Evolutionary conservation across 2,797 vertebrate species (phyloP), one percentile per base, ranked within the genome.

Genomic region (Menidia menidia): DNA sequence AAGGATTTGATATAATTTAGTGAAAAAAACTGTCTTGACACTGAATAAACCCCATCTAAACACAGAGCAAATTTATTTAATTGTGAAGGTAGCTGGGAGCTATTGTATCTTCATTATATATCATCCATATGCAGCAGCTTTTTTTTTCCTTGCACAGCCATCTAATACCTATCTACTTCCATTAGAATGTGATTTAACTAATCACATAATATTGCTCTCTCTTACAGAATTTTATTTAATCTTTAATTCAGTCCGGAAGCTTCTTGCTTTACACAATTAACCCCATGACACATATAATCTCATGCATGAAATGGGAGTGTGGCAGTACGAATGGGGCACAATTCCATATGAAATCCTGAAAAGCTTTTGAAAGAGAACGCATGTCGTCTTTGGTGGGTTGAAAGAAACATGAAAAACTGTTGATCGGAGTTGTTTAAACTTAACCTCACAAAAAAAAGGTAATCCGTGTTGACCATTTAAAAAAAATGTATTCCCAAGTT

Each of bases 181-280:
- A 72, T 76, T 77, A 66, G 76, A 83, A 82, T 64, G 57, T 52
- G 54, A 60, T 68, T 61, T 58, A 68, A 42, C 54, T 75, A 77
- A 81, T 73, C 59, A 61, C 58, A 75, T 77, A 75, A 61, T 51
- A 35, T 39, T 16, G 2, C n/a, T 41, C 50, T 71, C 61, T 41
- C 48, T 82, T 64, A 60, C 74, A 75, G 11, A 44, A 56, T 62
- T 64, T 19, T 1, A 54, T 79, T 72, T 48, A 52, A 79, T 75
- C 51, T 81, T 73, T 72, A 57, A 73, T 80, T 80, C 68, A 68
- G 80, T 77, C 52, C 66, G 62, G 43, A 71, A 66, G 41, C 73
- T 58, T 11, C 51, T 55, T 45, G 42, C 45, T 60, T 79, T 51
- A 62, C 64, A 79, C 73, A 81, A 73, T 88, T 77, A 89, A 88